A percentile compares a stretch with the other conserved stretches of the same genome.
Conservation (phyloP, 35 echinoderm and acorn worm species). For the Ptychodera flava region DNA sequence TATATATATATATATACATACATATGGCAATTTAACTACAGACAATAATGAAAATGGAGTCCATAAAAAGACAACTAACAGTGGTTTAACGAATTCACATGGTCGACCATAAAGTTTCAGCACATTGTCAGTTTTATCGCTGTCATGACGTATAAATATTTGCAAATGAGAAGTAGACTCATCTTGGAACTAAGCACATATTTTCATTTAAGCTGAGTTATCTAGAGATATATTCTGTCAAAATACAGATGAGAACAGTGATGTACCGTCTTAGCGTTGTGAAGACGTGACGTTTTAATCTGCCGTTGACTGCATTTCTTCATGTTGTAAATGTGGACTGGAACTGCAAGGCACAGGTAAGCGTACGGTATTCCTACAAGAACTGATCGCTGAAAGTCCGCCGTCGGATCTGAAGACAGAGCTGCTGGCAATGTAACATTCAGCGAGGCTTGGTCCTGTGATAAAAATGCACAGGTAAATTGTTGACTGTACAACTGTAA, state of each 20-base stretch:
- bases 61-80: too few species aligned
- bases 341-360: slow-evolving; percentile 52
- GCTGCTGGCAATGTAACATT: slow-evolving; percentile 48
- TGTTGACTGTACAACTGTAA: too few species aligned
- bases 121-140: too few species aligned
- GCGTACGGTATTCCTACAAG: slow-evolving; percentile 63
- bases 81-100: too few species aligned
- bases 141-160: too few species aligned
- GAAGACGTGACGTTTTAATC: slow-evolving; percentile 45
- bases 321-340: slow-evolving; percentile 64
- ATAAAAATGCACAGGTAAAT: too few species aligned
- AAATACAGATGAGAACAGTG: background rate
- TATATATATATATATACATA: too few species aligned
- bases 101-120: too few species aligned
- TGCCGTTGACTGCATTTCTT: slow-evolving; percentile 42
- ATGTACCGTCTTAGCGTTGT: slow-evolving; percentile 60
- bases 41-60: too few species aligned
- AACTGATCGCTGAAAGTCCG: slow-evolving; percentile 72
- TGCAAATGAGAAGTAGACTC: background rate
- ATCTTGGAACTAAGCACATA: background rate
- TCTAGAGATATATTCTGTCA: too few species aligned
- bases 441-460: slow-evolving; percentile 64
- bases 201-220: background rate
- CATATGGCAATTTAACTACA: too few species aligned
- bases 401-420: slow-evolving; percentile 64